Percentiles rank a stretch among this genome's conserved stretches.
Evolutionary conservation across 1,140 invertebrate genomes (phyloP).

Genomic region (Trichonephila inaurata): DNA sequence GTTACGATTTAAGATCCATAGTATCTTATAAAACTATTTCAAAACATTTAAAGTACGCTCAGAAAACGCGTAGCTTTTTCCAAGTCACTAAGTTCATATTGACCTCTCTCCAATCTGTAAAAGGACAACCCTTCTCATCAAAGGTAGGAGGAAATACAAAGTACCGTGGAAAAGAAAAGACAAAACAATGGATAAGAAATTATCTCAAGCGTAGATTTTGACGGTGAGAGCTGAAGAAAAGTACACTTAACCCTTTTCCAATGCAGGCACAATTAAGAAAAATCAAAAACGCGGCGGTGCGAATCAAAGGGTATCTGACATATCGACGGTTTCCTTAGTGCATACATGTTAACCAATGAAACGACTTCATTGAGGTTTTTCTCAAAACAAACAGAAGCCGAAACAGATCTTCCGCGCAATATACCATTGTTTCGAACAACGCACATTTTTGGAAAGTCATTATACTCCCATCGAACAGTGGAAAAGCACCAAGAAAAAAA

Average conservation of each 20-base stretch:
- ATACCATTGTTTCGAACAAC: conserved; percentile 2
- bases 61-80: neutral
- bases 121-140: neutral
- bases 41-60: no score
- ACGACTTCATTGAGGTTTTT: conserved; percentile 27
- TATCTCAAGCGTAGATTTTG: conserved; percentile 37
- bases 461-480: neutral
- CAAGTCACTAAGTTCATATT: neutral
- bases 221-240: neutral
- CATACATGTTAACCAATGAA: neutral
- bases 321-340: neutral
- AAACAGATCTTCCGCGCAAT: neutral
- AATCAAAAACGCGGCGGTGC: conserved; percentile 7
- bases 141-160: neutral
- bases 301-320: conserved; percentile 19
- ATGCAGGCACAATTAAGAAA: conserved; percentile 4
- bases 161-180: neutral
- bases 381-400: neutral
- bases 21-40: no score
- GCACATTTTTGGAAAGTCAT: neutral
- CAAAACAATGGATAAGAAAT: conserved; percentile 18
- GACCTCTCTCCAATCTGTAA: neutral
- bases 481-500: conserved; percentile 4
- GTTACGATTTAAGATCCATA: no score
- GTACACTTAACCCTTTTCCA: conserved; percentile 10